Evolutionary conservation across 2,113 vertebrate species (phyloP).

Genomic region (Nothobranchius kuhntae): DNA sequence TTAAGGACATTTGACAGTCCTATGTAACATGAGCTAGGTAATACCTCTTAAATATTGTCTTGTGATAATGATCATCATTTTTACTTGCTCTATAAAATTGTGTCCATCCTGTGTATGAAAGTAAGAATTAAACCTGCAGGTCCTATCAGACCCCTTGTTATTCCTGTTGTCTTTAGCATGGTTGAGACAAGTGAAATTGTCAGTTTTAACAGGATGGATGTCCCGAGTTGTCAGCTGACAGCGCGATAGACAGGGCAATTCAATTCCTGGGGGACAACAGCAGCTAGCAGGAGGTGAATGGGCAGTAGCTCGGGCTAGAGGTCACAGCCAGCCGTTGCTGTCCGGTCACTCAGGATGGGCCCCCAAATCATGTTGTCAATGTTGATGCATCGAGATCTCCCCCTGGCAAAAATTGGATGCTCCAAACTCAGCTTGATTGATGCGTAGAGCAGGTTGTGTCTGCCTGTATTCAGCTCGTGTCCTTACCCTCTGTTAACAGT

Average conservation of each 20-base stretch:
- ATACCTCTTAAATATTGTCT: too few species aligned
- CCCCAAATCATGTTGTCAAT: slow-evolving; percentile 79
- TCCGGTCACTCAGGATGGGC: slow-evolving; percentile 60
- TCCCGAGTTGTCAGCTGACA: slow-evolving; percentile 44
- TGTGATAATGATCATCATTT: too few species aligned
- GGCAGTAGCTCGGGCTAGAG: slow-evolving; percentile 51
- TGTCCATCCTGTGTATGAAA: background rate
- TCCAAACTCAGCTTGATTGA: slow-evolving; percentile 74
- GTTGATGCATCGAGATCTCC: slow-evolving; percentile 75
- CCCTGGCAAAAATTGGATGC: slow-evolving; percentile 72
- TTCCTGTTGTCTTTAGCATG: slow-evolving; percentile 28
- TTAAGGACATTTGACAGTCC: too few species aligned
- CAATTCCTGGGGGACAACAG: slow-evolving; percentile 50
- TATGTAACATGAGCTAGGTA: too few species aligned
- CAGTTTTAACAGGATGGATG: slow-evolving; percentile 54
- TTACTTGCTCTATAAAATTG: background rate
- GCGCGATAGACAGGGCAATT: slow-evolving; percentile 39
- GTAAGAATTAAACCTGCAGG: background rate
- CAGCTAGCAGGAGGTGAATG: slow-evolving; percentile 43
- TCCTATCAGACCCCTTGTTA: slow-evolving; percentile 6
- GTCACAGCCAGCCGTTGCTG: slow-evolving; percentile 39
- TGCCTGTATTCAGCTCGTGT: slow-evolving; percentile 52
- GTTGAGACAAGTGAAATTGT: slow-evolving; percentile 34
- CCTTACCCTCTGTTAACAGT: slow-evolving; percentile 43
- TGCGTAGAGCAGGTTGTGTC: slow-evolving; percentile 50